phyloP scores from a whole-genome alignment of 2,797 vertebrate genomes.

The Chiroxiphia lanceolata region DNA sequence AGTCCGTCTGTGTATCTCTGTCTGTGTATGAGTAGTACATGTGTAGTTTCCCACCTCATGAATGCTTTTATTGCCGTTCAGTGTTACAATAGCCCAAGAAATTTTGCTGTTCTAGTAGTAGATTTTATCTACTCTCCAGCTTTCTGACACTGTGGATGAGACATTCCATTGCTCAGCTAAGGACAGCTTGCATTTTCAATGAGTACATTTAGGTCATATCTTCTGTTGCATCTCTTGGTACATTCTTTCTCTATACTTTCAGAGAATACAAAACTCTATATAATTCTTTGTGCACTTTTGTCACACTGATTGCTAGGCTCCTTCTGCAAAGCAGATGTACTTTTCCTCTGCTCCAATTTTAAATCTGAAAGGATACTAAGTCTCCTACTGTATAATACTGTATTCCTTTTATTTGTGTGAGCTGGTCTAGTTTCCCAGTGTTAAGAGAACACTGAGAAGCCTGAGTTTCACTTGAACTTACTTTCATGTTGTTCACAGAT shows the following conservation, averaged over 20 bases:
- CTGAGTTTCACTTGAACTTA: not conserved
- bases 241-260: not conserved
- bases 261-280: not conserved
- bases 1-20: accelerated
- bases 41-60: not conserved
- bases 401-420: not conserved
- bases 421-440: not conserved
- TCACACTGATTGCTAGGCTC: not conserved
- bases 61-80: not conserved
- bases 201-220: not conserved
- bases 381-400: not conserved
- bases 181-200: not conserved
- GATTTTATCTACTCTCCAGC: not conserved
- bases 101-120: not conserved
- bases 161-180: not conserved
- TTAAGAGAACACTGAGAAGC: not conserved
- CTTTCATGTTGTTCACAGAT: not conserved
- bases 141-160: not conserved
- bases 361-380: not conserved
- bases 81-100: not conserved
- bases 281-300: not conserved
- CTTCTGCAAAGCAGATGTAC: not conserved
- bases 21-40: not conserved
- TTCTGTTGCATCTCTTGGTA: not conserved
- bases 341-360: not conserved